Evolutionary conservation across 2,888 invertebrate species (phyloP).

Genomic region (Pachydiplax longipennis): DNA sequence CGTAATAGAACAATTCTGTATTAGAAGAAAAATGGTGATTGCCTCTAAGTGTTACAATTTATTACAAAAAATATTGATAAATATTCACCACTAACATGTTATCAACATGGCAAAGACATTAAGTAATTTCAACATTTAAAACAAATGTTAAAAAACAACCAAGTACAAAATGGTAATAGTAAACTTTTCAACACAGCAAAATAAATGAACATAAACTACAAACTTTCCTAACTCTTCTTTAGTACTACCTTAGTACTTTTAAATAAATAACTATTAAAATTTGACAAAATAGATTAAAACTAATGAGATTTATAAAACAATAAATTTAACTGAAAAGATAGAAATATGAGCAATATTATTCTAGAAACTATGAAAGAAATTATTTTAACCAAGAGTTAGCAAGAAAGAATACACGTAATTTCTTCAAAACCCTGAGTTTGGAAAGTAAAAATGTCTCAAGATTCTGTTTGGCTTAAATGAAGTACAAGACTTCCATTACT

Average conservation of each 20-base stretch:
- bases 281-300: not conserved
- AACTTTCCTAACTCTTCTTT: not conserved
- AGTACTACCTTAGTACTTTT: not conserved
- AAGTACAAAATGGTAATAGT: not conserved
- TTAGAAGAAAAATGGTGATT: not conserved
- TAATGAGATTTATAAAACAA: not conserved
- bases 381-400: not conserved
- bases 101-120: not conserved
- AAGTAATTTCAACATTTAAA: not conserved
- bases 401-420: not conserved
- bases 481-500: not conserved
- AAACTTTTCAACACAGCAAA: not conserved
- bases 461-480: not conserved
- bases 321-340: not conserved
- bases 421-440: slow-evolving; percentile 22
- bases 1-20: not conserved
- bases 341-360: not conserved
- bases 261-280: not conserved
- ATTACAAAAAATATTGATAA: not conserved
- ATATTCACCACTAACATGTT: not conserved
- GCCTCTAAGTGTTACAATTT: not conserved
- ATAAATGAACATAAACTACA: not conserved
- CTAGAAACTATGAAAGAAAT: not conserved
- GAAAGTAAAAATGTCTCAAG: not conserved
- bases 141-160: not conserved